Base-by-base conservation (phyloP, 2,113 vertebrate species). In the Nanorana parkeri region DNA sequence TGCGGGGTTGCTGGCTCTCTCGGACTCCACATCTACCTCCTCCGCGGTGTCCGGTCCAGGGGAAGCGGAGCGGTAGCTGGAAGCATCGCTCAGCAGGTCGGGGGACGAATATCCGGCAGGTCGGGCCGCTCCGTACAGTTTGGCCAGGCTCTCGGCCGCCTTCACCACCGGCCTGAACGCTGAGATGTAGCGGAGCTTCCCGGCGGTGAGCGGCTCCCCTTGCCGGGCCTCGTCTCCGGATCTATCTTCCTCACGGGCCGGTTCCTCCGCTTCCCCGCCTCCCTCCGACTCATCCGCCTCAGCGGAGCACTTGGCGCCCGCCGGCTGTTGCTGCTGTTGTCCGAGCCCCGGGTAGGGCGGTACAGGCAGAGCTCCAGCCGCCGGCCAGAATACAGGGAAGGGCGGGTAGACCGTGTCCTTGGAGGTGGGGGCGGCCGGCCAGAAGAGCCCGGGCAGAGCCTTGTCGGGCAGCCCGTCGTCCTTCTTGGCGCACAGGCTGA, bases 141-240 rank as follows among this genome's bases (percentile, higher is more conserved):
- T 99, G 80, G 96, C 97, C 74, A 99, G 97, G 86, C 92, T 96
- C 89, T 98, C 97, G 0, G 95, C 90, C 86, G 98, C 97, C 84
- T 97, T 97, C 68, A 97, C 94, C 21, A 99, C 97, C 0, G 97
- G 97, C 16, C 96, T 94, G 90, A 99, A 99, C 65, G 97, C 97
- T 0, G 97, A 99, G 26, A 99, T 94, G 84, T 98, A 97, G 86
- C 93, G 95, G 71, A 94, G 92, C 74, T 97, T 98, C 80, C 96
- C 90, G 0, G 93, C 87, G 0, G 94, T 92, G 17, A 93, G 93
- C 21, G 96, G 94, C 23, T 90, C 78, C 8, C 94, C 92, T 79
- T 94, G 91, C 19, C 91, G 85, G 86, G 95, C 94, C 93, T 77
- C 93, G 80, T 96, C 95, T 81, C 95, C 94, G 77, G 8, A 86